Percentiles rank a stretch among this genome's conserved stretches.
Conservation (phyloP, 23 tunicate genomes). For the Halocynthia aurantium region DNA sequence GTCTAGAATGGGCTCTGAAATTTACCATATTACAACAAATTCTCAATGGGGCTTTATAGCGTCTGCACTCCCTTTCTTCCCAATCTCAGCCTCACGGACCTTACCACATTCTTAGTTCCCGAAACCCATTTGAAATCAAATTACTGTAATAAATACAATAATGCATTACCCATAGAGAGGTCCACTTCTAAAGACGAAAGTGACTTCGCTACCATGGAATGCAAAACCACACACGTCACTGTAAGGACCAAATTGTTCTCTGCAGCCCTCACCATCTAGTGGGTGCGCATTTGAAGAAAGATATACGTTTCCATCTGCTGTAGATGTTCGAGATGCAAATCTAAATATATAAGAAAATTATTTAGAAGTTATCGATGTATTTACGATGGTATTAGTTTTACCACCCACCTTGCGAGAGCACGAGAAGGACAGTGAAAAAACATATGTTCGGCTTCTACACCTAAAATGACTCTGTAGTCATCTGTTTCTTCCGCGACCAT, state of each 20-base stretch:
- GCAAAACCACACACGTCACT: slow-evolving; percentile 28
- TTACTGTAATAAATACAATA: no score
- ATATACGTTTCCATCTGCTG: slow-evolving; percentile 19
- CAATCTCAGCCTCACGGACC: no score
- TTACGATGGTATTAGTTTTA: neutral
- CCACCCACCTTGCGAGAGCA: slow-evolving; percentile 26
- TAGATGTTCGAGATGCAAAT: slow-evolving; percentile 10
- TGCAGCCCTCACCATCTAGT: slow-evolving; percentile 44
- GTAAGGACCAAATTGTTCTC: slow-evolving; percentile 18
- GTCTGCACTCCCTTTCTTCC: no score
- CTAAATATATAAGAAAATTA: neutral
- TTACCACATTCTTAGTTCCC: no score
- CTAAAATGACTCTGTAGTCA: slow-evolving; percentile 18
- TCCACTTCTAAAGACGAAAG: slow-evolving; percentile 34
- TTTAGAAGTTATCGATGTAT: neutral
- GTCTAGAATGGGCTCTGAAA: no score
- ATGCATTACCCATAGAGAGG: slow-evolving; percentile 30
- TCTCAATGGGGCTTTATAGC: no score
- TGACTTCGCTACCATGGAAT: slow-evolving; percentile 37
- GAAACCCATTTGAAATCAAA: no score
- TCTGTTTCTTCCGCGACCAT: neutral
- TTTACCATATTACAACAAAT: no score
- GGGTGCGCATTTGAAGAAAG: slow-evolving; percentile 35
- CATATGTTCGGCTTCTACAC: slow-evolving; percentile 34
- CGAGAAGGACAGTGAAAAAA: slow-evolving; percentile 41